Evolutionary conservation across 2,888 invertebrate species (phyloP).

Genomic region (Drosophila niveifrons): DNA sequence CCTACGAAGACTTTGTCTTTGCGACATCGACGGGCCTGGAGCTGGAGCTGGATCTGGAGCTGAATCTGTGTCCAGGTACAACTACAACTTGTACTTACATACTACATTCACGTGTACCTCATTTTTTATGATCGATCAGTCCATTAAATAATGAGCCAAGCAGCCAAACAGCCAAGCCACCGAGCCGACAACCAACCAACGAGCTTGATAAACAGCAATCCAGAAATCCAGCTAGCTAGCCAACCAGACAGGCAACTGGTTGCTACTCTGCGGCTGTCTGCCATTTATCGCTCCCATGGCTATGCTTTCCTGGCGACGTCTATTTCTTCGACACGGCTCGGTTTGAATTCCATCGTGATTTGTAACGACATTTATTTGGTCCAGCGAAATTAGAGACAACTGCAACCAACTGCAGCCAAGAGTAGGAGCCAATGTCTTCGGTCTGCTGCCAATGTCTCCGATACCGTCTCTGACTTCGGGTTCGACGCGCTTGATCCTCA

Average conservation of each 20-base stretch:
- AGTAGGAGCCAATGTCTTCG: slow-evolving; percentile 13
- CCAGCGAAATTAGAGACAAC: slow-evolving; percentile 75
- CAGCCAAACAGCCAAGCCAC: slow-evolving; percentile 10
- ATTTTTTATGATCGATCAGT: slow-evolving; percentile 85
- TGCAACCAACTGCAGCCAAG: slow-evolving; percentile 38
- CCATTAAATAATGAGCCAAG: slow-evolving; percentile 80
- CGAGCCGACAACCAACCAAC: slow-evolving; percentile 4
- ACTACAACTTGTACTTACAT: slow-evolving; percentile 74
- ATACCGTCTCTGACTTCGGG: slow-evolving; percentile 8
- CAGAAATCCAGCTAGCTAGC: slow-evolving; percentile 9
- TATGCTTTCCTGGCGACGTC: slow-evolving; percentile 63
- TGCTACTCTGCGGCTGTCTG: slow-evolving; percentile 51
- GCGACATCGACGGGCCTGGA: slow-evolving; percentile 8
- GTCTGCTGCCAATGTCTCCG: slow-evolving; percentile 6
- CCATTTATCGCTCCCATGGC: slow-evolving; percentile 80
- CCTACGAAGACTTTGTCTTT: slow-evolving; percentile 54
- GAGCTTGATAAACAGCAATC: neutral
- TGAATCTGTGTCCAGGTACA: slow-evolving; percentile 56
- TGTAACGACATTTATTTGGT: slow-evolving; percentile 84
- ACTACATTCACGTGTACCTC: slow-evolving; percentile 75
- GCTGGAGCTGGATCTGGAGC: slow-evolving; percentile 3
- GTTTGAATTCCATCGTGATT: slow-evolving; percentile 83
- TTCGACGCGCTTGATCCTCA: slow-evolving; percentile 26
- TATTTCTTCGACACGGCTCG: slow-evolving; percentile 50
- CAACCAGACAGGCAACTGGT: slow-evolving; percentile 38